Base-by-base conservation (phyloP, 2,113 vertebrate genomes). In the Galemys pyrenaicus region DNA sequence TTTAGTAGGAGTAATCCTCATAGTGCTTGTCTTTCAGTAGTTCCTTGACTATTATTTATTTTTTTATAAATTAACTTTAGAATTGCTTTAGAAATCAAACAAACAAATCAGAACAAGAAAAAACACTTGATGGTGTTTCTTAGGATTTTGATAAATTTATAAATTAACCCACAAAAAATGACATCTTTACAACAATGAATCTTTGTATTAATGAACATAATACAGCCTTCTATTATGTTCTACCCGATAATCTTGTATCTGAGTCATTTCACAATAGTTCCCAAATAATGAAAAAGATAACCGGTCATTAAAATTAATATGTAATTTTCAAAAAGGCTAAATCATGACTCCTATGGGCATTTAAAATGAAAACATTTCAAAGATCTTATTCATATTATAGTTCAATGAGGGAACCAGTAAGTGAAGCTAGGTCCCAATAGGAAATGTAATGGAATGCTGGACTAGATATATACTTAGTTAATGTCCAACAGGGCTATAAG, bases 21-120 rank as follows among this genome's bases (percentile, higher is more conserved):
- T n/a, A 74, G 51, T 12, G 37, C 13, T 94, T 85, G 12, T 6
- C 26, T 96, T 86, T 91, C 62, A 94, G 54, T 94, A 37, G 26
- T 85, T 95, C 86, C 6, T 35, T 85, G n/a, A 89, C 5, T 70
- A 46, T 81, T 49, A 37, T 68, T 84, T 54, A 62, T 83, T 84
- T 49, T 94, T 92, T 81, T 4, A 22, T 7, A 94, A 87, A 75
- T 91, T 5, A 91, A 88, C 0, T n/a, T 87, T 87, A 92, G 68
- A 81, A 32, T 9, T 90, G 32, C 64, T 87, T 89, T 3, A 82
- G 77, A 89, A 93, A 54, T 82, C 20, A 90, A 87, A 77, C 0
- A n/a, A 46, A 37, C 17, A 89, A 93, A 54, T 82, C 20, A 90
- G 82, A 78, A 9, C 15, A 30, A 56, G 67, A 80, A 85, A 70